Base-by-base conservation (phyloP, 2,113 vertebrate species). In the rabbit (Oryctolagus cuniculus) region DNA sequence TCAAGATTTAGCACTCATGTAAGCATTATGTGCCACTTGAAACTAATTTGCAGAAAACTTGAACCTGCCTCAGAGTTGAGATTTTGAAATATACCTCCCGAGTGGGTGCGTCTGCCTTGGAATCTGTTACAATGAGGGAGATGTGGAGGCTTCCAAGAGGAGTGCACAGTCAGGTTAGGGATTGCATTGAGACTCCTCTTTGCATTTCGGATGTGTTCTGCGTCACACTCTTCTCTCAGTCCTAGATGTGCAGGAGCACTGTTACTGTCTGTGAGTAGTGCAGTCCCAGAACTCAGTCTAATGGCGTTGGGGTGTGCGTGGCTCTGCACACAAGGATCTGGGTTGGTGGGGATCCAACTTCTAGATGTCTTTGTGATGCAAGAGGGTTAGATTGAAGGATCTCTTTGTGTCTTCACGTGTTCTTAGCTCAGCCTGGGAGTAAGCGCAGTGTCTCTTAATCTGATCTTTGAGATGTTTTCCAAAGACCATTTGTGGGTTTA, bases 51-150 rank as follows among this genome's bases (percentile, higher is more conserved):
- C 25, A 51, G 64, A 49, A 34, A 95, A 72, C 34, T 80, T 75
- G 70, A 0, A 2, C 70, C n/a, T 75, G 55, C 66, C 17, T 89
- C 27, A 87, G 21, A 90, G 80, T 75, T 78, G 77, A 90, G 8
- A 21, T 80, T 95, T 96, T 92, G 89, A 88, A 82, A 80, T 90
- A 34, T 73, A 27, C 27, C 66, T 97, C 19, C 1, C 80, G 25
- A n/a, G 2, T 78, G 13, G 10, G n/a, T 92, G 19, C 29, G 77
- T 96, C 21, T 69, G 1, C 83, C 66, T 87, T 92, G 15, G 12
- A 73, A 81, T 84, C 69, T 90, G 4, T 95, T 85, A 86, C 78
- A 95, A 55, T 77, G 38, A 44, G 77, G 34, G 70, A 73, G 12
- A 3, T 44, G 34, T 6, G 6, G 8, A 53, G 29, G 22, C 63